A percentile compares a stretch with the other conserved stretches of the same genome.
These are phyloP conservation scores for Stenoptilia bipunctidactyla DNA, from an alignment of 2,888 invertebrate genomes.

Conservation along the genomic window DNA sequence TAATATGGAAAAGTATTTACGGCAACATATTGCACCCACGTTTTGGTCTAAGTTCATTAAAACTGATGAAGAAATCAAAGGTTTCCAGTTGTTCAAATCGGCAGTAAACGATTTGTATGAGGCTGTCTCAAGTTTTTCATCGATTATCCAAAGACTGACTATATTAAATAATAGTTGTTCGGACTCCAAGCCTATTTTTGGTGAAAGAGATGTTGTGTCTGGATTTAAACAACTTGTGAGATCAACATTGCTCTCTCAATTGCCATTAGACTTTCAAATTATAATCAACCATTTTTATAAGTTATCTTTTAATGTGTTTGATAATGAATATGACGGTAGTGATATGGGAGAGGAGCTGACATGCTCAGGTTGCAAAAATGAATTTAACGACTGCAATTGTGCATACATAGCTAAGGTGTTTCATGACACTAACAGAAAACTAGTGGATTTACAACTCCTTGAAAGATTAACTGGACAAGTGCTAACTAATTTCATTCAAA, in stretches of 20 bases:
- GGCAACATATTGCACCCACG: constrained; percentile 71
- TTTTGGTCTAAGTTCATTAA: constrained; percentile 77
- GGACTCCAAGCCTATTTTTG: constrained; percentile 60
- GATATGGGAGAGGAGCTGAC: constrained; percentile 72
- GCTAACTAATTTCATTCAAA: constrained; percentile 85
- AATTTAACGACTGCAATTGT: constrained; percentile 70
- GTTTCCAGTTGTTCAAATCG: constrained; percentile 75
- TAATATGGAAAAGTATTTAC: constrained; percentile 71
- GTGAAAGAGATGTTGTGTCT: constrained; percentile 62
- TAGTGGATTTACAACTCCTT: constrained; percentile 82
- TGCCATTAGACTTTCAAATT: constrained; percentile 77
- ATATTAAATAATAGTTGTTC: constrained; percentile 54
- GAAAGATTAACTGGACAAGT: constrained; percentile 89
- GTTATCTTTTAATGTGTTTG: constrained; percentile 81
- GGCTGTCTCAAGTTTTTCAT: constrained; percentile 65
- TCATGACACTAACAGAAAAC: constrained; percentile 81
- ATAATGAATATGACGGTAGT: constrained; percentile 55
- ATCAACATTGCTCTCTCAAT: constrained; percentile 77
- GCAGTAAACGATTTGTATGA: constrained; percentile 77
- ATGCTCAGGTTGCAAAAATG: constrained; percentile 81
- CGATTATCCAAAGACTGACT: constrained; percentile 68
- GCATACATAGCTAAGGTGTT: constrained; percentile 78
- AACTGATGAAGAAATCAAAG: constrained; percentile 63
- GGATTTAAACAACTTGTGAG: constrained; percentile 76
- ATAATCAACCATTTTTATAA: constrained; percentile 83